Evolutionary conservation across 2,888 invertebrate species (phyloP).

Genomic region (Hydriomena furcata): DNA sequence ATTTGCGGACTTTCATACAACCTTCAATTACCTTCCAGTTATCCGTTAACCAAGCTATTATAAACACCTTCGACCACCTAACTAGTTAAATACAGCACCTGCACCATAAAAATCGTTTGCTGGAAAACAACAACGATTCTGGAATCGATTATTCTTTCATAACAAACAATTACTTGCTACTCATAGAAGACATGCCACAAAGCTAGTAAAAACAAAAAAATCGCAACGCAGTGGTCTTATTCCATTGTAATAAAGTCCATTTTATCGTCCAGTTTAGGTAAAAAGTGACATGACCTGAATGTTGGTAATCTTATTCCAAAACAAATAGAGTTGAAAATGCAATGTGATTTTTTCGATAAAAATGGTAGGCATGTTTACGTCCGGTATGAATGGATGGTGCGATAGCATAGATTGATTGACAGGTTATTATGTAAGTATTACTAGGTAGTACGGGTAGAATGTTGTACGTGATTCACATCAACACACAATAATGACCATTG

Average conservation of each 20-base stretch:
- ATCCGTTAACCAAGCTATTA: background rate
- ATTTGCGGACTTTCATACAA: too few species aligned
- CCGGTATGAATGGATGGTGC: conserved; percentile 21
- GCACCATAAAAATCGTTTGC: conserved; percentile 15
- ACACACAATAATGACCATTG: conserved; percentile 18
- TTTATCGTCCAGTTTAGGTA: background rate
- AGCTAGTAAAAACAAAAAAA: conserved; percentile 14
- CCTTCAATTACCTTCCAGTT: too few species aligned
- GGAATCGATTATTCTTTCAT: conserved; percentile 30
- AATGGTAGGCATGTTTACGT: conserved; percentile 14
- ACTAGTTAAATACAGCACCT: conserved; percentile 1
- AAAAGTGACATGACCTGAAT: too few species aligned
- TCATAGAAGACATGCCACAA: conserved; percentile 18
- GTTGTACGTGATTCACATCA: conserved; percentile 27
- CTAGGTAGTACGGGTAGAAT: conserved; percentile 3
- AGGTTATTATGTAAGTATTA: conserved; percentile 2
- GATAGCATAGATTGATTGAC: conserved; percentile 8
- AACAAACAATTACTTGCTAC: conserved; percentile 26
- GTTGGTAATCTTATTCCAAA: background rate
- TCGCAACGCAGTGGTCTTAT: background rate
- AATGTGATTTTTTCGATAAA: conserved; percentile 1
- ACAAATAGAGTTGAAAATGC: background rate
- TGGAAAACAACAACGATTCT: conserved; percentile 33
- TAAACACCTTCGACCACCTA: background rate
- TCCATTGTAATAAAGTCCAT: conserved; percentile 2